Evolutionary conservation across 2,888 invertebrate genomes (phyloP).

Genomic region (Sussaba pulchella): DNA sequence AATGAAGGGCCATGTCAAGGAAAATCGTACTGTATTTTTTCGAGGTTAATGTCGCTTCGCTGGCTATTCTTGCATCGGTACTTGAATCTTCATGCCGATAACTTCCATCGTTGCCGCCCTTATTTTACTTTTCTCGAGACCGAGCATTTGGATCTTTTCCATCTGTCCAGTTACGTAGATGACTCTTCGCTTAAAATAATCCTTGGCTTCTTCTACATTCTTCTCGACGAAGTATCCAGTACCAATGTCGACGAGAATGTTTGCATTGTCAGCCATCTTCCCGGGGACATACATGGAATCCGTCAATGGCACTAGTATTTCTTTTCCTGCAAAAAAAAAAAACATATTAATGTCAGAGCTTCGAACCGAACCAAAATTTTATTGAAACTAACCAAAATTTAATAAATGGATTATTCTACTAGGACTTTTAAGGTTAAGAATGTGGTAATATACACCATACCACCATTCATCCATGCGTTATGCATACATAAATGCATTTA

Average conservation of each 20-base stretch:
- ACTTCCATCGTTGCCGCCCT: constrained; percentile 92
- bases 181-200: constrained; percentile 96
- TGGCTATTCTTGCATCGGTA: constrained; percentile 82
- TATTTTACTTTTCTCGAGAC: constrained; percentile 93
- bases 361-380: too few relatives aligned
- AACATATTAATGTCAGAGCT: not conserved
- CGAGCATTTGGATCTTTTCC: constrained; percentile 94
- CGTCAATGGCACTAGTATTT: constrained; percentile 96
- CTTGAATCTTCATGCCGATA: constrained; percentile 90
- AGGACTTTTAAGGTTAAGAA: too few relatives aligned
- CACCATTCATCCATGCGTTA: too few relatives aligned
- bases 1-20: too few relatives aligned
- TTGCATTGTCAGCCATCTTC: constrained; percentile 92
- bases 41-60: constrained; percentile 56
- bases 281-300: constrained; percentile 99
- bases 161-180: constrained; percentile 97
- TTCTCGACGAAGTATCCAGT: constrained; percentile 98
- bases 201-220: constrained; percentile 92
- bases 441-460: too few relatives aligned
- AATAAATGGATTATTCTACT: constrained; percentile 6
- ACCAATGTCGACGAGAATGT: constrained; percentile 97
- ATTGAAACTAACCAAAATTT: not conserved
- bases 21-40: too few relatives aligned
- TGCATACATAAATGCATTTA: too few relatives aligned
- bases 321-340: constrained; percentile 84